Evolutionary conservation across 2,797 vertebrate genomes (phyloP), one percentile per base, ranked within the genome.

Genomic region (Pangasius krempfi): DNA sequence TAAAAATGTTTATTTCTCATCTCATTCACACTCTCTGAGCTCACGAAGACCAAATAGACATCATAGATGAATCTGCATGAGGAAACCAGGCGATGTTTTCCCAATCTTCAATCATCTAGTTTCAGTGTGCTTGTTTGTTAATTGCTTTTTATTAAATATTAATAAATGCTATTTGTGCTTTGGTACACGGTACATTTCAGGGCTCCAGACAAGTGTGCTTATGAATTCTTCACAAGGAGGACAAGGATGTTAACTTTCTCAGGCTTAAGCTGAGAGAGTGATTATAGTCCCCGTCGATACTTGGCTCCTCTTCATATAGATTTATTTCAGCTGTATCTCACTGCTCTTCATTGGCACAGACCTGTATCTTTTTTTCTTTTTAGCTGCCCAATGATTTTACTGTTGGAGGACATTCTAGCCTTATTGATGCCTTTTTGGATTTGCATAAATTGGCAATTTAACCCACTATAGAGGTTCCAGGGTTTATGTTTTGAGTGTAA

Each of bases 271-370:
- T 12, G 44, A 22, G 27, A 50, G 4, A 66, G 82, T 50, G 82
- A 84, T 68, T 68, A 50, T 84, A 68, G 82, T 50, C 82, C 14
- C 1, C 16, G 4, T 66, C 27, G 8, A 84, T 68, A 68, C 18
- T 84, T 68, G 82, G 60, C 60, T 84, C 44, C 14, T 52, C 82
- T 68, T 68, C 82, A 8, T 22, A 20, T 68, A 52, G 16, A 84
- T 33, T 84, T 84, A 68, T 52, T 84, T 84, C 27, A 30, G 60
- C 12, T 30, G 6, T 5, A 52, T 20, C 44, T 84, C 62, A 30
- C 27, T 22, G 82, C 16, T 52, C 44, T 84, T 50, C 44, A 9
- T 20, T 50, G 82, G 14, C 16, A 44, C 0, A 40, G 54, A 81
- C 30, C 5, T n/a, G 13, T 2, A 20, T 3, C 50, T 54, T 12